phyloP scores from a whole-genome alignment of 2,888 invertebrate species.

The Gastracanthus pulcherrimus region DNA sequence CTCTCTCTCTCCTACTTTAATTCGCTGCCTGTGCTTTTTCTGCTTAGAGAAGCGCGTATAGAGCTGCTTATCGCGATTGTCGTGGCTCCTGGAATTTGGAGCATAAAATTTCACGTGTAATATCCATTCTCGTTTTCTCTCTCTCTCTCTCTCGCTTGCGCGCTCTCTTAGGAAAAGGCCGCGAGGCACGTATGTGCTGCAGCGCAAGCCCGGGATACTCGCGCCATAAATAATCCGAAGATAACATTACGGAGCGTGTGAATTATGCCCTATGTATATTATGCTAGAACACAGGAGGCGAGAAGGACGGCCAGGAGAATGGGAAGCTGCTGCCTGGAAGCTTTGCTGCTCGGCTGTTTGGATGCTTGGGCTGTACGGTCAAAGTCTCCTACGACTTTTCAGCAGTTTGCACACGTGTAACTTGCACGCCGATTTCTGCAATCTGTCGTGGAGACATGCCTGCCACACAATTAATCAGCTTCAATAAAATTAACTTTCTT shows the following conservation, averaged over 20 bases:
- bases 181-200: conserved; percentile 27
- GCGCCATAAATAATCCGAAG: conserved; percentile 66
- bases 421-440: conserved; percentile 22
- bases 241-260: conserved; percentile 66
- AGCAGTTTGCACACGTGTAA: conserved; percentile 28
- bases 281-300: conserved; percentile 60
- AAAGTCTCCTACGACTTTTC: conserved; percentile 49
- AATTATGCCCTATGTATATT: conserved; percentile 65
- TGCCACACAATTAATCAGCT: too few relatives aligned
- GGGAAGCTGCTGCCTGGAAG: conserved; percentile 4
- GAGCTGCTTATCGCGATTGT: conserved; percentile 59
- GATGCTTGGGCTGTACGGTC: conserved; percentile 51
- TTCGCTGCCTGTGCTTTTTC: not conserved
- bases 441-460: conserved; percentile 17
- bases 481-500: too few relatives aligned
- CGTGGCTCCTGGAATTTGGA: conserved; percentile 60
- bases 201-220: conserved; percentile 47
- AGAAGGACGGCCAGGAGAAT: conserved; percentile 47
- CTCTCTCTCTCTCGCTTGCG: conserved; percentile 40
- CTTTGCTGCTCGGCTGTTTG: conserved; percentile 1
- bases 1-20: conserved; percentile 19
- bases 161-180: conserved; percentile 20
- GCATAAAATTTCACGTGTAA: conserved; percentile 64
- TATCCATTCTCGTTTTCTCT: conserved; percentile 58
- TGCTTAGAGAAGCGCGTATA: not conserved